Conservation (phyloP, 2,888 invertebrate species). For the Nomada ferruginata region DNA sequence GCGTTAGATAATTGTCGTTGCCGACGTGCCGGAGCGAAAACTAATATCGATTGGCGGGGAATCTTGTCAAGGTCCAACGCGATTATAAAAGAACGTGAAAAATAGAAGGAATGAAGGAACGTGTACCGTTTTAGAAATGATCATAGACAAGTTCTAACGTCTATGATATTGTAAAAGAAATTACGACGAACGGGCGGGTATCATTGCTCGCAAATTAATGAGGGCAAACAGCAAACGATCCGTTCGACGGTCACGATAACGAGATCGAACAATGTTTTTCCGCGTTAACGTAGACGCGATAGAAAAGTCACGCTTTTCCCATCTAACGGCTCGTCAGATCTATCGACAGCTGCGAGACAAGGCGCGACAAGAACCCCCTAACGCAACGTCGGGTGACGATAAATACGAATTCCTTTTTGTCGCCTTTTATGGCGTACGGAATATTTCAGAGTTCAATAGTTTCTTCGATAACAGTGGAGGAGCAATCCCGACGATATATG, state of each 20-base stretch:
- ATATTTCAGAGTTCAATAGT: slow-evolving; percentile 76
- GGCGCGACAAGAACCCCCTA: slow-evolving; percentile 51
- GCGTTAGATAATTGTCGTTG: slow-evolving; percentile 5
- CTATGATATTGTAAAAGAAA: slow-evolving; percentile 36
- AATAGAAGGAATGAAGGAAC: not conserved
- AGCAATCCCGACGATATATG: slow-evolving; percentile 64
- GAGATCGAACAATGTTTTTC: slow-evolving; percentile 55
- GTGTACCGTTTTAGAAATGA: slow-evolving; percentile 23
- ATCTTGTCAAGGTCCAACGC: slow-evolving; percentile 42
- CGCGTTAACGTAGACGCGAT: slow-evolving; percentile 43
- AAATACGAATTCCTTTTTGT: slow-evolving; percentile 36
- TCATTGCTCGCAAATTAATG: slow-evolving; percentile 52
- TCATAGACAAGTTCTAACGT: slow-evolving; percentile 11
- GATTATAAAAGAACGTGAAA: slow-evolving; percentile 3
- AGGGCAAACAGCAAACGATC: slow-evolving; percentile 52
- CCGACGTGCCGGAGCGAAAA: slow-evolving; percentile 36
- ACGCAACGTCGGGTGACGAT: slow-evolving; percentile 60
- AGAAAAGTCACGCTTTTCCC: slow-evolving; percentile 67
- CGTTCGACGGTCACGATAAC: slow-evolving; percentile 57
- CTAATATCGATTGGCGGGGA: slow-evolving; percentile 40
- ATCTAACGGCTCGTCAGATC: slow-evolving; percentile 55
- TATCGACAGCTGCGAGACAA: slow-evolving; percentile 57
- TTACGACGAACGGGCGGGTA: slow-evolving; percentile 14
- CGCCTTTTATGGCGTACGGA: slow-evolving; percentile 66
- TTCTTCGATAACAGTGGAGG: slow-evolving; percentile 70